Percentiles rank a stretch among this genome's conserved stretches.
Evolutionary conservation across 2,113 vertebrate species (phyloP).

Genomic region (Rhinichthys klamathensis): DNA sequence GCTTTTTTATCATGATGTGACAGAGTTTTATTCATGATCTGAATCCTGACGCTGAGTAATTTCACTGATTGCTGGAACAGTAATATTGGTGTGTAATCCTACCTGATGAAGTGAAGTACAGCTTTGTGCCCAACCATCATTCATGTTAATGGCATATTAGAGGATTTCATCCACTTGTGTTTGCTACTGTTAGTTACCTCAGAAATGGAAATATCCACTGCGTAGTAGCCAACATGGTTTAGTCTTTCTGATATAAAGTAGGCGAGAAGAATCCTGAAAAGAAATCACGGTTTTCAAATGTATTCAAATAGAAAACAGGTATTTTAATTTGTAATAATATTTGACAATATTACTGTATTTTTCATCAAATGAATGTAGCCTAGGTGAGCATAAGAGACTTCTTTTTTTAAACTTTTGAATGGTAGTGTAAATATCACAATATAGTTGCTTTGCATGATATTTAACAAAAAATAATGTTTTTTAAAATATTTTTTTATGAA

Average conservation of each 20-base stretch:
- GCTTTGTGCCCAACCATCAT: slow-evolving; percentile 13
- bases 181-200: slow-evolving; percentile 9
- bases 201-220: background rate
- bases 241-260: background rate
- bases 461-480: background rate
- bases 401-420: background rate
- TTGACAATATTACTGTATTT: background rate
- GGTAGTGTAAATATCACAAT: no score
- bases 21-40: slow-evolving; percentile 51
- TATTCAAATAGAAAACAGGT: background rate
- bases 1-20: slow-evolving; percentile 47
- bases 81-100: slow-evolving; percentile 45
- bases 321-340: background rate
- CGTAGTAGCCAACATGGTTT: background rate
- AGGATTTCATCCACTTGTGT: background rate
- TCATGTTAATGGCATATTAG: background rate
- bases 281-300: no score
- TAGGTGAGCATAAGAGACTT: background rate
- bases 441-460: background rate
- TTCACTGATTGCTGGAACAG: slow-evolving; percentile 49
- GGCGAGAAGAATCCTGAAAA: background rate
- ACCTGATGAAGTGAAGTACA: slow-evolving; percentile 42
- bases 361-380: background rate
- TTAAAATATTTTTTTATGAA: background rate
- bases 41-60: slow-evolving; percentile 28